These are phyloP conservation scores for Pardalotus punctatus DNA, from an alignment of 2,113 vertebrate genomes.

Conservation along the genomic window DNA sequence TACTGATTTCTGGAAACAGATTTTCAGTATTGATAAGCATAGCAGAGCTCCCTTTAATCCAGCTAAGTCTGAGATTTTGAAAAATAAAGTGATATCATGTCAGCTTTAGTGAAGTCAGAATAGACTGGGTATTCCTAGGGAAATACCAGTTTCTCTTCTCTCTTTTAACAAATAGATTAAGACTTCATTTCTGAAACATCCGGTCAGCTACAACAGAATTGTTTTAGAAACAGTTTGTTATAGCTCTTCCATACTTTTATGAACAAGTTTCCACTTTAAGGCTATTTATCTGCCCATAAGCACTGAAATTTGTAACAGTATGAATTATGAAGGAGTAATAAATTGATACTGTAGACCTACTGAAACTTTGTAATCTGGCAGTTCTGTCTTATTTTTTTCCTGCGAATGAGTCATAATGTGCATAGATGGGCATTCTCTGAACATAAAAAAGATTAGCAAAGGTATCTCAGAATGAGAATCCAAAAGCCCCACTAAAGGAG, in stretches of 20 bases:
- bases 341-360: constrained; percentile 12
- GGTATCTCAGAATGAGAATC: neutral
- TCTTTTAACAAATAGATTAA: neutral
- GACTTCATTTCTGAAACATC: neutral
- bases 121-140: neutral
- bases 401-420: constrained; percentile 41
- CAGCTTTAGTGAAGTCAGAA: neutral
- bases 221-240: neutral
- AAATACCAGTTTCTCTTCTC: neutral
- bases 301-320: neutral
- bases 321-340: constrained; percentile 52
- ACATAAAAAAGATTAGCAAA: constrained; percentile 32
- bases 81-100: neutral
- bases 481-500: neutral
- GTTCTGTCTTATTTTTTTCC: neutral
- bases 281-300: constrained; percentile 29
- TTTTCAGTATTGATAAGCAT: neutral
- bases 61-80: neutral
- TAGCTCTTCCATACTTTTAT: neutral
- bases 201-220: neutral
- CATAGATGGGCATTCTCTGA: constrained; percentile 32
- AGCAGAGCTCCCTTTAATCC: neutral
- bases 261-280: neutral
- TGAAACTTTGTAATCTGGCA: constrained; percentile 58
- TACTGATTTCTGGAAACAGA: neutral